Base-by-base conservation (phyloP, 2,797 vertebrate genomes). In the Trachurus trachurus region DNA sequence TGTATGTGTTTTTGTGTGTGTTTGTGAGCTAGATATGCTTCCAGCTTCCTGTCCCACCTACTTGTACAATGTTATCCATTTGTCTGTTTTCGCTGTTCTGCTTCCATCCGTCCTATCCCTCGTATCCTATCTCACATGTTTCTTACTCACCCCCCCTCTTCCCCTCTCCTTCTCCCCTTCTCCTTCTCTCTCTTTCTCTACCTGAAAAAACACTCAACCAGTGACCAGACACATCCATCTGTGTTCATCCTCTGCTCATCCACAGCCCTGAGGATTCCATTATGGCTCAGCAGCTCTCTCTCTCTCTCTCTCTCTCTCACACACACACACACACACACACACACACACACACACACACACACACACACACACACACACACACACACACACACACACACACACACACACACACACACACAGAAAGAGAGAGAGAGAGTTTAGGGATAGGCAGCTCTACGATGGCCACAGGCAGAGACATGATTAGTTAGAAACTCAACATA, bases 171-270 rank as follows among this genome's bases (percentile, higher is more conserved):
- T 54, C 44, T 76, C 56, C 58, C 61, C 37, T 34, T 58, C 42
- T 54, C 74, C 65, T 50, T 64, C 74, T 78, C 62, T 50, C 21
- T 80, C 81, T 78, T 73, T 81, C 37, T 42, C 72, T 74, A 76
- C 44, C 45, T 74, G 74, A 84, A 71, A 71, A 26, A 81, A 83
- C 53, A 74, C 75, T 82, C 77, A 71, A 87, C 90, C 85, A 86
- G 77, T 88, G 83, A 83, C 86, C 85, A 92, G 87, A 90, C 87
- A 62, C 79, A 91, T 92, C 81, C 85, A 88, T 93, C 90, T 92
- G 26, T 86, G 84, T 81, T 81, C 71, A 47, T 79, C 47, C 76
- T 86, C 77, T 78, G 72, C 79, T 87, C 83, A 78, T 72, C 82
- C 79, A 76, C 86, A 81, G 80, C 80, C 87, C 82, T 75, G 80